Percentiles rank a stretch among this genome's conserved stretches.
Evolutionary conservation across 2,888 invertebrate genomes (phyloP).

Genomic region (Pediacus dermestoides): DNA sequence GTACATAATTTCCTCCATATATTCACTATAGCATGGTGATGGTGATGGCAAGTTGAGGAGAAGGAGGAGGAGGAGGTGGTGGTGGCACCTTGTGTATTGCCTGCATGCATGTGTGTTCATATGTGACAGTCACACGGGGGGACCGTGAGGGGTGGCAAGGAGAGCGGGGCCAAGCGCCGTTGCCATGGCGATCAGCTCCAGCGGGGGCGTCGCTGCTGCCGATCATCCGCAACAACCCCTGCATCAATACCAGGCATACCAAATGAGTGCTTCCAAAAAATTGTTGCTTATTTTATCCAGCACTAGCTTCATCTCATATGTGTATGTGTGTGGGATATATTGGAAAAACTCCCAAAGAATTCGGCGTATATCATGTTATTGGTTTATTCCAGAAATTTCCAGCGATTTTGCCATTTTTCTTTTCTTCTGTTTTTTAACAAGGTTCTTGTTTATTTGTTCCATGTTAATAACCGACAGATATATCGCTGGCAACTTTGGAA

Average conservation of each 20-base stretch:
- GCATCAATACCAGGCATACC: conserved; percentile 45
- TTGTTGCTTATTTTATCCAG: conserved; percentile 25
- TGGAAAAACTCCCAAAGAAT: too few species aligned
- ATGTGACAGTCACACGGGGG: conserved; percentile 41
- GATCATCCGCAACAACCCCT: conserved; percentile 49
- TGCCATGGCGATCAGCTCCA: conserved; percentile 42
- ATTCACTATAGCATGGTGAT: conserved; percentile 25
- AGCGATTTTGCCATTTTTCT: too few species aligned
- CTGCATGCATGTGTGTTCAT: conserved; percentile 39
- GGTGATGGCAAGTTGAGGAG: too few species aligned
- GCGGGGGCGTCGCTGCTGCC: conserved; percentile 46
- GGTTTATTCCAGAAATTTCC: too few species aligned
- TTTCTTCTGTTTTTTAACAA: too few species aligned
- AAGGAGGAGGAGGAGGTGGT: too few species aligned
- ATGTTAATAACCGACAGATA: too few species aligned
- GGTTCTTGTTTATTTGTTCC: too few species aligned
- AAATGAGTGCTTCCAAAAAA: conserved; percentile 26
- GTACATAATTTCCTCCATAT: conserved; percentile 11
- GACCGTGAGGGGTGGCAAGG: conserved; percentile 18
- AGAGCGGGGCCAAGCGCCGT: conserved; percentile 29
- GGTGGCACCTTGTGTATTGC: conserved; percentile 14
- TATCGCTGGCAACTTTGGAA: too few species aligned
- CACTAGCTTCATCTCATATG: too few species aligned
- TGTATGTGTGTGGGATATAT: too few species aligned
- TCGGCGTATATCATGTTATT: too few species aligned